Conservation (phyloP, 2,797 vertebrate species). For the Scyliorhinus canicula region DNA sequence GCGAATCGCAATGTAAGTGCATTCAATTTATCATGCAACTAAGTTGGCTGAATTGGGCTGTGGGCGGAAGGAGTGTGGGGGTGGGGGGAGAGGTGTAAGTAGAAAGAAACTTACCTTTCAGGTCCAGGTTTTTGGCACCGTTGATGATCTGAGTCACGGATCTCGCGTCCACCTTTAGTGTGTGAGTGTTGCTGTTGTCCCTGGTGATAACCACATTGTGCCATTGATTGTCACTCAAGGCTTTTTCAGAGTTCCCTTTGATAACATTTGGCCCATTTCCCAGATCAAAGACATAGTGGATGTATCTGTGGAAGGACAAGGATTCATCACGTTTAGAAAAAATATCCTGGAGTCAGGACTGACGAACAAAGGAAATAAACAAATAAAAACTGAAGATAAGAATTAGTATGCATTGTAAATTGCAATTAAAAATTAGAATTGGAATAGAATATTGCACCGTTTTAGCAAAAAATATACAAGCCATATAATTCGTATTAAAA, state of each 20-base stretch:
- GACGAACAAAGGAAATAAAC: background rate
- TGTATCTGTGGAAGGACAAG: slow-evolving; percentile 65
- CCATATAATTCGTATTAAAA: background rate
- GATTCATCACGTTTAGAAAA: background rate
- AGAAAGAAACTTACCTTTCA: slow-evolving; percentile 71
- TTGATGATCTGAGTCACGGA: slow-evolving; percentile 91
- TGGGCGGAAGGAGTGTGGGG: too few relatives aligned
- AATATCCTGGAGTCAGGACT: background rate
- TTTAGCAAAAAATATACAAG: background rate
- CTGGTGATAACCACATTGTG: slow-evolving; percentile 93
- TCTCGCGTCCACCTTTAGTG: slow-evolving; percentile 85
- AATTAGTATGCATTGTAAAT: too few relatives aligned
- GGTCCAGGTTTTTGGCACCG: slow-evolving; percentile 94
- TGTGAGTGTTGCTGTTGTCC: slow-evolving; percentile 95
- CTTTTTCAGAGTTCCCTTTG: slow-evolving; percentile 86
- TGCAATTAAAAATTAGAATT: background rate
- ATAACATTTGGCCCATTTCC: slow-evolving; percentile 95
- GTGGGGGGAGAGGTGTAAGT: background rate
- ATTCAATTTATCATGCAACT: background rate
- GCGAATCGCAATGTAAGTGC: background rate
- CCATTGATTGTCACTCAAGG: slow-evolving; percentile 98
- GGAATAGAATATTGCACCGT: background rate
- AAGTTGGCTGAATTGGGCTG: background rate
- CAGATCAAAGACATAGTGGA: slow-evolving; percentile 94
- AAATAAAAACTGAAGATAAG: background rate